A percentile compares a stretch with the other conserved stretches of the same genome.
phyloP scores from a whole-genome alignment of 1,140 invertebrate species.

The Magallana angulata region DNA sequence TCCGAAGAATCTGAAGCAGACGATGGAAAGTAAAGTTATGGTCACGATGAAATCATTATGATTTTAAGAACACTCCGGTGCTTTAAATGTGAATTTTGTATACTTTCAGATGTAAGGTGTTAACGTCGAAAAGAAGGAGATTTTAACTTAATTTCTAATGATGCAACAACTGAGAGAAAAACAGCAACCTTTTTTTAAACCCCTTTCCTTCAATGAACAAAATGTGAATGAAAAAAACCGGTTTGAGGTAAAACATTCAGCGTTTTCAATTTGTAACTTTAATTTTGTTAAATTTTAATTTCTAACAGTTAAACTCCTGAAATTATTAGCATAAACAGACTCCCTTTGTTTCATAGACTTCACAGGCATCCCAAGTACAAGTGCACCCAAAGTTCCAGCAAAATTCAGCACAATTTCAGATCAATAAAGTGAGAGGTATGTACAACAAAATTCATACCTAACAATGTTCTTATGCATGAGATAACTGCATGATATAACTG shows the following conservation, averaged over 20 bases:
- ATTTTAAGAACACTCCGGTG: background rate
- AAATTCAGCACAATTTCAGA: slow-evolving; percentile 12
- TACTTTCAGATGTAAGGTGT: background rate
- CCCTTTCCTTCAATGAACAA: slow-evolving; percentile 1
- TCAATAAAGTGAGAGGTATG: slow-evolving; percentile 2
- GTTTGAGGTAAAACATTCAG: background rate
- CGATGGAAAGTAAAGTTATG: background rate
- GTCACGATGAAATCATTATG: background rate
- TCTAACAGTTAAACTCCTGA: no score
- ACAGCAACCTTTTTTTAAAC: slow-evolving; percentile 40
- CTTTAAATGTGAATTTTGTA: no score
- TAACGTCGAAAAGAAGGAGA: no score
- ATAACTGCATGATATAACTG: no score
- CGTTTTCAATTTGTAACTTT: no score
- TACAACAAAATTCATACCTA: background rate
- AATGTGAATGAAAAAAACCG: background rate
- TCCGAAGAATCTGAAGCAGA: background rate
- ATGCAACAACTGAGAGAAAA: slow-evolving; percentile 35
- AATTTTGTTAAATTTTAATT: no score
- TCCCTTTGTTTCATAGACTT: background rate
- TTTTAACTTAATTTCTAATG: background rate
- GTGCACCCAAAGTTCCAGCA: background rate
- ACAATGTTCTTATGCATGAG: no score
- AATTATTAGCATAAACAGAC: background rate
- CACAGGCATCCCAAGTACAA: background rate